A percentile compares a stretch with the other conserved stretches of the same genome.
phyloP scores from a whole-genome alignment of 2,113 vertebrate genomes.

The Narcine bancroftii region DNA sequence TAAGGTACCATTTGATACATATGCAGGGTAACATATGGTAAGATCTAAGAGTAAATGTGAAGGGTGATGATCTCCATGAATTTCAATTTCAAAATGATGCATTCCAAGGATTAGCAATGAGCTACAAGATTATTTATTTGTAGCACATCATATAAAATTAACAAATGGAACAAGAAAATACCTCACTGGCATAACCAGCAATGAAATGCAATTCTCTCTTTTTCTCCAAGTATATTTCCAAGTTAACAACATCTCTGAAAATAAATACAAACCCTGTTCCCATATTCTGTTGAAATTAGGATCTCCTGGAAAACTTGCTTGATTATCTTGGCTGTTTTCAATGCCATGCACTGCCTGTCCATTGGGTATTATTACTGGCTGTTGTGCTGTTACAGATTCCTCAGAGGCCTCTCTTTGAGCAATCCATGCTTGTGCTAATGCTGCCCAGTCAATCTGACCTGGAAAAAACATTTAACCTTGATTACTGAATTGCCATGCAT shows the following conservation, averaged over 20 bases:
- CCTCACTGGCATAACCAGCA: not conserved
- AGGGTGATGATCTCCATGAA: not conserved
- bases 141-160: not conserved
- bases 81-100: not conserved
- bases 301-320: conserved; percentile 79
- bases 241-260: not conserved
- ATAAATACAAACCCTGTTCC: conserved; percentile 77
- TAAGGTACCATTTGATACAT: too few relatives aligned
- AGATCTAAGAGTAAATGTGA: too few relatives aligned
- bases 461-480: too few relatives aligned
- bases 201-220: not conserved
- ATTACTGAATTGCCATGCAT: too few relatives aligned
- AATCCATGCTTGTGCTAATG: conserved; percentile 97
- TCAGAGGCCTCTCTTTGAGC: conserved; percentile 91
- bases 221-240: not conserved
- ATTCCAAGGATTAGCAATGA: not conserved
- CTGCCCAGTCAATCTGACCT: conserved; percentile 99
- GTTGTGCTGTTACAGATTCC: conserved; percentile 62
- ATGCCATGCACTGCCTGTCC: conserved; percentile 80
- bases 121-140: not conserved
- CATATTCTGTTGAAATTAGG: conserved; percentile 87
- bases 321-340: conserved; percentile 78
- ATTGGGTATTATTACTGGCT: conserved; percentile 72
- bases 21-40: too few relatives aligned
- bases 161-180: not conserved